A percentile compares a stretch with the other conserved stretches of the same genome.
These are phyloP conservation scores for Albula glossodonta DNA, from an alignment of 2,113 vertebrate genomes.

Conservation along the genomic window DNA sequence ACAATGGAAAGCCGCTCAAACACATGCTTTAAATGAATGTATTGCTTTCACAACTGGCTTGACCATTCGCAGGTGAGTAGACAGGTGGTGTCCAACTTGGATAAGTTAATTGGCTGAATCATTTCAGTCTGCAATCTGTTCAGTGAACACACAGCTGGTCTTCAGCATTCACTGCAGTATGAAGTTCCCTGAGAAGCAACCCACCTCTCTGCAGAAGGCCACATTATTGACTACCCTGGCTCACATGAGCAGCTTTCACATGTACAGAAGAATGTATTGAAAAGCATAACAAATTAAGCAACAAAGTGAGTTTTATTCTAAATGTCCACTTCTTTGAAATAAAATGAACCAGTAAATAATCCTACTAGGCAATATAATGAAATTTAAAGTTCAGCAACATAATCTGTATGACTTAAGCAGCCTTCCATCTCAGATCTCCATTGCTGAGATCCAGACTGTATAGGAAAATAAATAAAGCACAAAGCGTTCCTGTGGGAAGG, in stretches of 20 bases:
- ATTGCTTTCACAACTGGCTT: neutral
- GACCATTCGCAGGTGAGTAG: neutral
- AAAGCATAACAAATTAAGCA: neutral
- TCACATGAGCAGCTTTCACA: neutral
- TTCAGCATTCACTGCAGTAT: neutral
- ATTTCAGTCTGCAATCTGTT: neutral
- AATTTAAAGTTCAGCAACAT: neutral
- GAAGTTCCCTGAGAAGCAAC: neutral
- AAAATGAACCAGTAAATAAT: neutral
- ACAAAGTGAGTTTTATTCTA: neutral
- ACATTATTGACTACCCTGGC: neutral
- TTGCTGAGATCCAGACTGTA: conserved; percentile 1
- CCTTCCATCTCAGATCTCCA: conserved; percentile 5
- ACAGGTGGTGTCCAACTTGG: neutral
- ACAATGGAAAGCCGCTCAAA: neutral
- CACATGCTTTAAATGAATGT: neutral
- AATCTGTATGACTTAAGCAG: neutral
- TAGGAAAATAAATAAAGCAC: conserved; percentile 25
- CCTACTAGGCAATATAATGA: neutral
- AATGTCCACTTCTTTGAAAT: neutral
- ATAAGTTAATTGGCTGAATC: neutral
- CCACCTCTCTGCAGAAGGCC: neutral
- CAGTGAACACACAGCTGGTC: neutral
- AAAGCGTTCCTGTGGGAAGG: neutral
- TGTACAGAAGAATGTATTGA: neutral